Base-by-base conservation (phyloP, 2,888 invertebrate species). In the Drosophila rubida region DNA sequence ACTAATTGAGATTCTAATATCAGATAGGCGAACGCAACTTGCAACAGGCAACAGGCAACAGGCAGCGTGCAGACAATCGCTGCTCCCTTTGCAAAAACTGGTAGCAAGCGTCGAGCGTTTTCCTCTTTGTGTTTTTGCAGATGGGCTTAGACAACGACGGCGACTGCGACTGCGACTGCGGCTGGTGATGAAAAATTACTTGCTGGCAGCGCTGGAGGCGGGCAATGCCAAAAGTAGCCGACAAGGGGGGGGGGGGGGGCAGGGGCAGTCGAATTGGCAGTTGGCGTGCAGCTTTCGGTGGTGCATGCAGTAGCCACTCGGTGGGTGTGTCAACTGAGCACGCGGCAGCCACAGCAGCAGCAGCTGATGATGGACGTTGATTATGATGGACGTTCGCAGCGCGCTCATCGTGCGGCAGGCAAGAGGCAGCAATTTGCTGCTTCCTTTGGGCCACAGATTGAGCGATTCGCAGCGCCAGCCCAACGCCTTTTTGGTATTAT, bases 1-100 rank as follows among this genome's bases (percentile, higher is more conserved):
- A 86, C 87, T 87, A 87, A 83, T 85, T 88, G 88, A 85, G 84
- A 85, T 85, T 85, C 87, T 88, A 85, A 88, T 85, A 88, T 85
- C 78, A 85, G 84, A 85, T 85, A 85, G 37, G 76, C 57, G 32
- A 13, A 14, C 11, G 13, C 16, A 51, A 27, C 51, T 39, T 60
- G 69, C 61, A 41, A 64, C 62, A 46, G 44, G 55, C 30, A 60
- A 62, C 50, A 35, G 61, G 65, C 49, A 55, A 27, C 39, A 48
- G 51, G 16, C 37, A 37, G 23, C 61, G 39, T 41, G 66, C 46
- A 30, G 32, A 32, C 32, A 32, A 32, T 32, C 32, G n/a, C 32
- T 32, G 11, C 23, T 64, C 76, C 76, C 75, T 77, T 37, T 37
- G 35, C 7, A 37, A 37, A 82, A 82, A 83, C 83, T 79, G 73